A percentile compares a stretch with the other conserved stretches of the same genome.
These are phyloP conservation scores for Cyclina sinensis DNA, from an alignment of 1,140 invertebrate species.

Conservation along the genomic window DNA sequence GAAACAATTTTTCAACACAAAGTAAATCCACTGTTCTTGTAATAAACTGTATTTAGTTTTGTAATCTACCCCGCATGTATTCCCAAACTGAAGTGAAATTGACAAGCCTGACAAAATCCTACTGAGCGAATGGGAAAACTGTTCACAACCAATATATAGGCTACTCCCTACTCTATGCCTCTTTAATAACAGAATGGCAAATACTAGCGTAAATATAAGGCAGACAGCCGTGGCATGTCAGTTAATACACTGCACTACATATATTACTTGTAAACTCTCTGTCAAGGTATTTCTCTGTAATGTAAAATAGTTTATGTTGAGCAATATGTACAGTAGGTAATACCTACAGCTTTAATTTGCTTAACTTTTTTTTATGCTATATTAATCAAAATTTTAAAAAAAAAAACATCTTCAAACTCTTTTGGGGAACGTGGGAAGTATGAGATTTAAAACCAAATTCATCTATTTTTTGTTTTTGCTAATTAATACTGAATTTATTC, in stretches of 20 bases:
- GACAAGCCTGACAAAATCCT: too few species aligned
- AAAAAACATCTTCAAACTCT: too few species aligned
- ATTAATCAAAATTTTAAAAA: too few species aligned
- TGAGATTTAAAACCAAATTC: too few species aligned
- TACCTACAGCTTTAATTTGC: too few species aligned
- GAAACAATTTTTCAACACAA: constrained; percentile 21
- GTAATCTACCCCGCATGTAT: constrained; percentile 24
- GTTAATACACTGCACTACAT: not conserved
- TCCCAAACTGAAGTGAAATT: constrained; percentile 20
- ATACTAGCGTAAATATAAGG: not conserved
- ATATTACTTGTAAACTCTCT: constrained; percentile 6
- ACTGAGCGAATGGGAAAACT: not conserved
- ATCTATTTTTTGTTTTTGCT: too few species aligned
- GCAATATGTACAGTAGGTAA: too few species aligned
- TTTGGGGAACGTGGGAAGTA: too few species aligned
- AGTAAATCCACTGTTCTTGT: constrained; percentile 17
- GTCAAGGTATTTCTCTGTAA: not conserved
- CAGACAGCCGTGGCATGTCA: constrained; percentile 2
- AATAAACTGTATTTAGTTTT: not conserved
- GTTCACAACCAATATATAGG: not conserved
- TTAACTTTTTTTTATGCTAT: too few species aligned
- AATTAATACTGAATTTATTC: too few species aligned
- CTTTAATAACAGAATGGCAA: constrained; percentile 4
- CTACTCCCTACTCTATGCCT: not conserved
- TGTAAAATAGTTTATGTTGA: not conserved